Percentiles rank a stretch among this genome's conserved stretches.
These are phyloP conservation scores for Spodoptera littoralis DNA, from an alignment of 2,888 invertebrate species.

Conservation along the genomic window DNA sequence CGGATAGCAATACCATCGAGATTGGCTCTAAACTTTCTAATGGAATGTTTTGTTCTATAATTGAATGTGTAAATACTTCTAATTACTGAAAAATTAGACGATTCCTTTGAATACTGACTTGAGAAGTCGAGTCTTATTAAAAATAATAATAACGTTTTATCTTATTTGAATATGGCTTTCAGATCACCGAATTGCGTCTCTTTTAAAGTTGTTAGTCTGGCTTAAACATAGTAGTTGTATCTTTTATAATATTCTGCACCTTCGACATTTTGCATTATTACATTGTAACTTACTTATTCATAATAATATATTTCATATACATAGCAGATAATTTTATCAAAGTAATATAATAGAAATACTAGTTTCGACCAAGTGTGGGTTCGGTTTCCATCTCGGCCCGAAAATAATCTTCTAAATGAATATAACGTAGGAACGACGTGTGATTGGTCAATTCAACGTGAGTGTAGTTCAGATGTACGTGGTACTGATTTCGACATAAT, in stretches of 20 bases:
- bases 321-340: background rate
- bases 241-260: slow-evolving; percentile 13
- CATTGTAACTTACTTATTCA: slow-evolving; percentile 15
- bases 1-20: slow-evolving; percentile 26
- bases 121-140: slow-evolving; percentile 56
- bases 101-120: slow-evolving; percentile 67
- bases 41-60: slow-evolving; percentile 19
- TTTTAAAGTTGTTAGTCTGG: slow-evolving; percentile 54
- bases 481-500: slow-evolving; percentile 61
- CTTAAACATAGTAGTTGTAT: slow-evolving; percentile 39
- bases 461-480: slow-evolving; percentile 25
- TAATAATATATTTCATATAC: background rate
- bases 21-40: slow-evolving; percentile 18
- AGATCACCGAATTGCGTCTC: slow-evolving; percentile 40
- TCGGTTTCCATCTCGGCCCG: slow-evolving; percentile 10
- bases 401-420: slow-evolving; percentile 14
- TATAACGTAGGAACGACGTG: slow-evolving; percentile 21
- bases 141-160: slow-evolving; percentile 31
- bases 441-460: slow-evolving; percentile 14
- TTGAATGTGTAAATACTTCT: slow-evolving; percentile 17
- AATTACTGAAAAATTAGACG: slow-evolving; percentile 40
- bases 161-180: slow-evolving; percentile 47
- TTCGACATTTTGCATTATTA: slow-evolving; percentile 11
- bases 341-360: slow-evolving; percentile 14
- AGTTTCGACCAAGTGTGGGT: slow-evolving; percentile 22